Evolutionary conservation across 2,888 invertebrate species (phyloP).

Genomic region (Plebejus anna): DNA sequence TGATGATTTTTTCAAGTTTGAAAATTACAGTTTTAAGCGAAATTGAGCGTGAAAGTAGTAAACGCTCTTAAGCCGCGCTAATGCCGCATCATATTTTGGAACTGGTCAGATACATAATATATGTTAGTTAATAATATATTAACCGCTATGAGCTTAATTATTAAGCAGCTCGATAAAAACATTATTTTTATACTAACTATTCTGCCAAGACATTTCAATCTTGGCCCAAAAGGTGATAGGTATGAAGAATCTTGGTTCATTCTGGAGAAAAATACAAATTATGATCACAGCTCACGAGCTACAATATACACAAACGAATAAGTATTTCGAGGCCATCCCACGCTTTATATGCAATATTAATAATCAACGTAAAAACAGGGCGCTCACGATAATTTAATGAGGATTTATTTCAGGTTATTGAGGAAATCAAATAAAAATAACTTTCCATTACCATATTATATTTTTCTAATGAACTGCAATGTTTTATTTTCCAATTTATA

Average conservation of each 20-base stretch:
- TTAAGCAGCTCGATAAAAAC: too few species aligned
- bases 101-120: not conserved
- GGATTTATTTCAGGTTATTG: slow-evolving; percentile 22
- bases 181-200: too few species aligned
- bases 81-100: not conserved
- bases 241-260: too few species aligned
- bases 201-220: too few species aligned
- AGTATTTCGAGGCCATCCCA: not conserved
- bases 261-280: too few species aligned
- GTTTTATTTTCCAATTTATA: not conserved
- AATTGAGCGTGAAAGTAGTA: too few species aligned
- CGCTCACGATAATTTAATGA: slow-evolving; percentile 28
- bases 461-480: not conserved
- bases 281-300: too few species aligned
- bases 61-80: not conserved
- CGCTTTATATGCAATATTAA: not conserved
- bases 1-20: too few species aligned
- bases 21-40: too few species aligned
- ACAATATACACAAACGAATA: too few species aligned
- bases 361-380: slow-evolving; percentile 9
- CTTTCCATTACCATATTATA: not conserved
- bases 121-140: not conserved
- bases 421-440: slow-evolving; percentile 25
- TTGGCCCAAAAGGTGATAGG: too few species aligned
- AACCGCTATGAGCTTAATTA: too few species aligned